phyloP scores from a whole-genome alignment of 2,797 vertebrate genomes.

The Mastacembelus armatus region DNA sequence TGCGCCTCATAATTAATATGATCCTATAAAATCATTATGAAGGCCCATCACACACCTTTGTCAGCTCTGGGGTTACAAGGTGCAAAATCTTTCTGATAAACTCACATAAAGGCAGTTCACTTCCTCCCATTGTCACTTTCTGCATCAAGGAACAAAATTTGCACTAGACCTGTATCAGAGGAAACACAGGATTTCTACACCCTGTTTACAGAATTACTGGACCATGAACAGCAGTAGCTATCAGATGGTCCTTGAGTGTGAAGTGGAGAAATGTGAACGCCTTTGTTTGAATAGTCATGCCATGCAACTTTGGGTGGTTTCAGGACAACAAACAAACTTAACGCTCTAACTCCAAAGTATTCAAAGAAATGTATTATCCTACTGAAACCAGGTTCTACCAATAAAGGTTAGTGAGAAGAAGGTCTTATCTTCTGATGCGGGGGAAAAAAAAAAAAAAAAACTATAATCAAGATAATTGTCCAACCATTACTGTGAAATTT shows the following conservation, averaged over 20 bases:
- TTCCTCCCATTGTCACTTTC: slow-evolving; percentile 39
- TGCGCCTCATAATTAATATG: slow-evolving; percentile 12
- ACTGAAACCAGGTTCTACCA: no score
- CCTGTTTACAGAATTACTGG: slow-evolving; percentile 34
- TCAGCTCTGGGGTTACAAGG: slow-evolving; percentile 1
- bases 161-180: slow-evolving; percentile 14
- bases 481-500: not conserved
- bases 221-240: slow-evolving; percentile 18
- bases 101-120: slow-evolving; percentile 10
- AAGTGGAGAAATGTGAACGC: slow-evolving; percentile 44
- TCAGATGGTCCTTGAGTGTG: slow-evolving; percentile 10
- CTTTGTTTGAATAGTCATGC: slow-evolving; percentile 69
- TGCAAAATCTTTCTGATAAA: slow-evolving; percentile 1
- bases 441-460: slow-evolving; percentile 3
- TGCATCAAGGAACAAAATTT: slow-evolving; percentile 13
- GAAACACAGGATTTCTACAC: slow-evolving; percentile 46
- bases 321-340: slow-evolving; percentile 55
- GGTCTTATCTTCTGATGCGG: not conserved
- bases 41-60: not conserved
- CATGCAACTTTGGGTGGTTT: slow-evolving; percentile 37
- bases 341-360: no score
- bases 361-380: not conserved
- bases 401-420: not conserved
- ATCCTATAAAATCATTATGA: slow-evolving; percentile 19
- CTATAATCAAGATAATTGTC: slow-evolving; percentile 2